Base-by-base conservation (phyloP, 2,797 vertebrate genomes). In the Gallirallus australis region DNA sequence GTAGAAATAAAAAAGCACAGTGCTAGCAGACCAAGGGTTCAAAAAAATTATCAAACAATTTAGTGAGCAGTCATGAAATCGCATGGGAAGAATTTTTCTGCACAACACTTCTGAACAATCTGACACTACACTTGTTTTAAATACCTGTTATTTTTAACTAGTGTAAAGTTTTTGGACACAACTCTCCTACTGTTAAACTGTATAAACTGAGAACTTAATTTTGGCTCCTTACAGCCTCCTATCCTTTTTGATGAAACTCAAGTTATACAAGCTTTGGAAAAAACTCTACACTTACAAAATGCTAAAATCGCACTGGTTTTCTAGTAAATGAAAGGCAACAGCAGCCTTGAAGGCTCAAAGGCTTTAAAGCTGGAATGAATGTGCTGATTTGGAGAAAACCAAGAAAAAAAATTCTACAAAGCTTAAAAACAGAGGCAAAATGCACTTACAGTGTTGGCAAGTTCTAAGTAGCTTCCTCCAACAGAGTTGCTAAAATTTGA, bases 381-480 rank as follows among this genome's bases (percentile, higher is more conserved):
- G 89, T 2, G 18, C 5, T 81, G 20, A 24, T 59, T 42, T 23
- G 25, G 31, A 50, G 7, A 30, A 39, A 6, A 48, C 12, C 6
- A 39, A 25, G 5, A 35, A 57, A 35, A 68, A 68, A 53, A 47
- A 6, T 18, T 19, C 30, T 16, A 73, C 25, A 85, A 53, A 92
- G n/a, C 40, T 72, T 86, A 72, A 90, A 47, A 89, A 48, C 59
- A 42, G 16, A 84, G 28, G 40, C 40, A 75, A 86, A 93, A 57
- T 35, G 24, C 53, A 98, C 98, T 98, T 97, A 99, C 98, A 24
- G 97, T 98, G 82, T 98, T 98, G 86, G 98, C 98, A 91, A 98
- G 97, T 75, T 98, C 98, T 65, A 98, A 94, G 91, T 97, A 98
- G 93, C 93, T 98, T 79, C 97, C 97, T 70, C 97, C 97, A 64